Evolutionary conservation across 2,888 invertebrate species (phyloP), one percentile per base, ranked within the genome.

Genomic region (Rhagonycha fulva): DNA sequence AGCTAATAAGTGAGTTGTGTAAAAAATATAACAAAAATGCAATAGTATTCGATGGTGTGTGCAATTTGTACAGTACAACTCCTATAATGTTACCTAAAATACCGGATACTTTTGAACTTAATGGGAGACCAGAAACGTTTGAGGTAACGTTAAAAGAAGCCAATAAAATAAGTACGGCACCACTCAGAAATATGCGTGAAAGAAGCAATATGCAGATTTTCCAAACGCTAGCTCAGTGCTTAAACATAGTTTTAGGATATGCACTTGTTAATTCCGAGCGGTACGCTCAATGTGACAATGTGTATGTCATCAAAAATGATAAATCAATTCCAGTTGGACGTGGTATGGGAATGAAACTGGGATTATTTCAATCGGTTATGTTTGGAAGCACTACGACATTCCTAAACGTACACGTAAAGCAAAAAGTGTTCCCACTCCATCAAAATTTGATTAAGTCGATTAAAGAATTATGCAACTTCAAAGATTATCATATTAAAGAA

Each of bases 301-400:
- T 96, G 12, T 96, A 94, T 85, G 98, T 95, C 87, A 91, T 91
- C 30, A 88, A 82, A 81, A 0, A 81, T 2, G 61, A 62, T 11
- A 47, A 14, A 24, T 90, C 90, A 67, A 88, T 90, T 79, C 89
- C 90, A 84, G 89, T 99, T 9, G 93, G 94, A 0, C 93, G 93
- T 68, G 97, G 98, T 0, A 89, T 96, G 83, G 96, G 98, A 86
- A 93, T 98, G 84, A 98, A 98, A 94, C 93, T 95, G 76, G 99
- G 99, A 5, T 92, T 97, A 84, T 99, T 96, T 89, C 98, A 98
- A 87, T 95, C 96, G 10, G 96, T 97, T 0, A 92, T 97, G 78
- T 92, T 98, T 71, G 97, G 97, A 11, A 95, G 96, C 91, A n/a
- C n/a, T n/a, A 93, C 92, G 81, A 95, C 96, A 71, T 94, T 94